These are phyloP conservation scores for Stercorarius parasiticus DNA, from an alignment of 2,113 vertebrate species.

Conservation along the genomic window DNA sequence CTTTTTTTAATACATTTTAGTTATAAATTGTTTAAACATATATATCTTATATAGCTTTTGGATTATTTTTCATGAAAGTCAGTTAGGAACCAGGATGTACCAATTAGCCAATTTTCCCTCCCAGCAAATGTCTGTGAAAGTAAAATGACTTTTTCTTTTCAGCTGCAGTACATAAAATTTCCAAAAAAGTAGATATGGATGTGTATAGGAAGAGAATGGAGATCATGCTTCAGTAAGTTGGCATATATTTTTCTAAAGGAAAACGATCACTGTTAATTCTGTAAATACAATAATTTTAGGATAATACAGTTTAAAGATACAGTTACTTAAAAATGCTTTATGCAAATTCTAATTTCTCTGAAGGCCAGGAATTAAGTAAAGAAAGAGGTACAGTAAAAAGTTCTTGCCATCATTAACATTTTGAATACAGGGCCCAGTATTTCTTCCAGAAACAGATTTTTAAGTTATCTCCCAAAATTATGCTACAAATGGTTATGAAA, in stretches of 20 bases:
- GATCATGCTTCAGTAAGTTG: slow-evolving; percentile 92
- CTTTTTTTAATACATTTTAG: neutral
- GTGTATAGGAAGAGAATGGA: slow-evolving; percentile 85
- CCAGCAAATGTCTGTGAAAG: neutral
- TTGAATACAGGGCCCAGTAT: neutral
- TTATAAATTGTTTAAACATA: neutral
- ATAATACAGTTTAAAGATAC: neutral
- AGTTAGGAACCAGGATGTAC: neutral
- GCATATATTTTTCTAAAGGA: neutral
- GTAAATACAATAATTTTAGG: neutral
- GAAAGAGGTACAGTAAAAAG: neutral
- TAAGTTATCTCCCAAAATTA: neutral
- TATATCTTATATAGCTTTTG: neutral
- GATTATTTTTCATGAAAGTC: neutral
- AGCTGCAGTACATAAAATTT: slow-evolving; percentile 76
- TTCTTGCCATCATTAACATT: neutral
- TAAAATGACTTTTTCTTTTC: neutral
- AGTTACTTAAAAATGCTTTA: neutral
- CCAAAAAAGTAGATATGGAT: slow-evolving; percentile 80
- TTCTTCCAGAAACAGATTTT: neutral
- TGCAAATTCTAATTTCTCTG: neutral
- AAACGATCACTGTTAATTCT: neutral
- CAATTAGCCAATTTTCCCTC: neutral
- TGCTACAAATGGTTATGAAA: neutral
- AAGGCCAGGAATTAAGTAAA: neutral